Base-by-base conservation (phyloP, 2,888 invertebrate species). In the Pterostichus madidus region DNA sequence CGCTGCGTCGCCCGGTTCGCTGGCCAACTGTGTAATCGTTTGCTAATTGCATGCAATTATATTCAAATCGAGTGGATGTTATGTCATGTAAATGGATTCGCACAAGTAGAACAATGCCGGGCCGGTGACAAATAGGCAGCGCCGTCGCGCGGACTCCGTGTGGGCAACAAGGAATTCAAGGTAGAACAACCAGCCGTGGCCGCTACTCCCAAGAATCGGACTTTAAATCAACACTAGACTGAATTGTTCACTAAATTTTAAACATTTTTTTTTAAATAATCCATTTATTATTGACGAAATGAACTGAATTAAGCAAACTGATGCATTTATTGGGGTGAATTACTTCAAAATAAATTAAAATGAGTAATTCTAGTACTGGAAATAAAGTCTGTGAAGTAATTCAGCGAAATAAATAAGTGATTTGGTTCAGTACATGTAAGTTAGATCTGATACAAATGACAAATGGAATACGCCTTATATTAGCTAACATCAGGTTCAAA, bases 21-120 rank as follows among this genome's bases (percentile, higher is more conserved):
- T 87, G 86, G 85, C 88, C 89, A 89, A 89, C 88, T 89, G 89
- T 89, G 88, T 89, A 90, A 90, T 89, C 87, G 88, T 85, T 87
- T 85, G 86, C 88, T 89, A 89, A 89, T 89, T 89, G 88, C 87
- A 87, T 87, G 87, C 88, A 89, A 89, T 90, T 89, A 89, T 87
- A 88, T 89, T 89, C 87, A 88, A 88, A 89, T 88, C 85, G 87
- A 86, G 87, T 87, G 86, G 87, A 86, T 85, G 77, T 83, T 83
- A 77, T 83, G 83, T 89, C 89, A 89, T 89, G 89, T 87, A 89
- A 89, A 89, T 88, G 84, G 85, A 85, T 85, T 85, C 85, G 83
- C 61, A 84, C 83, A 83, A 80, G 46, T 71, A 59, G 84, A 85
- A 86, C 85, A 85, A 85, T 85, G 84, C 84, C 81, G 53, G 83